Evolutionary conservation across 2,888 invertebrate genomes (phyloP), one percentile per base, ranked within the genome.

Genomic region (Drosophila robusta): DNA sequence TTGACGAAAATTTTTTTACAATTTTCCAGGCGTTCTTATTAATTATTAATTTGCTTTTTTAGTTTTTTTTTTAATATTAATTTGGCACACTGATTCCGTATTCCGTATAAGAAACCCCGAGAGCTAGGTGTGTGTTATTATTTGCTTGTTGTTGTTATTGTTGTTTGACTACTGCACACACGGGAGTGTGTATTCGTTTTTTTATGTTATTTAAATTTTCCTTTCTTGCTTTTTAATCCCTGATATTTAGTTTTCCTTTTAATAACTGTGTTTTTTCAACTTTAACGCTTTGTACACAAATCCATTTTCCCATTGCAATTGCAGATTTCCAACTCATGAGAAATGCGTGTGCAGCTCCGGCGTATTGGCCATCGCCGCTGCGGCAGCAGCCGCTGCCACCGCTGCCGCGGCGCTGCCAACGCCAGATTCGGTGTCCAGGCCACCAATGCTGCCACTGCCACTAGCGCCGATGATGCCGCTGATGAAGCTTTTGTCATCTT

Each of bases 41-140:
- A 74, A 57, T 65, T 75, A 72, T 64, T 51, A 61, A 60, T 44
- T 52, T 42, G 11, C 46, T 46, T 57, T 47, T 56, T 45, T 51
- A 44, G 38, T 55, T 73, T 71, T 42, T 36, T 34, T 68, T 76
- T 75, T 41, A 67, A 87, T 64, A 78, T 88, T 90, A 90, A 90
- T 90, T 90, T 90, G 90, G 90, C 90, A 90, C 90, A 89, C 90
- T 89, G 88, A 88, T 90, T 90, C 90, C 90, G 88, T 90, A 80
- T 90, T 88, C 79, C 80, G 47, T 75, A 80, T 51, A 66, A 74
- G 79, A 79, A 80, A 78, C 75, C 80, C 87, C 87, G 85, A 85
- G 86, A 86, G 88, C 82, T 74, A 75, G 78, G 72, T 75, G 77
- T 85, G 79, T 80, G 75, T 58, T 22, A 11, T 49, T 61, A 38